Evolutionary conservation across 2,797 vertebrate genomes (phyloP), one percentile per base, ranked within the genome.

Genomic region (Apodemus agrarius): DNA sequence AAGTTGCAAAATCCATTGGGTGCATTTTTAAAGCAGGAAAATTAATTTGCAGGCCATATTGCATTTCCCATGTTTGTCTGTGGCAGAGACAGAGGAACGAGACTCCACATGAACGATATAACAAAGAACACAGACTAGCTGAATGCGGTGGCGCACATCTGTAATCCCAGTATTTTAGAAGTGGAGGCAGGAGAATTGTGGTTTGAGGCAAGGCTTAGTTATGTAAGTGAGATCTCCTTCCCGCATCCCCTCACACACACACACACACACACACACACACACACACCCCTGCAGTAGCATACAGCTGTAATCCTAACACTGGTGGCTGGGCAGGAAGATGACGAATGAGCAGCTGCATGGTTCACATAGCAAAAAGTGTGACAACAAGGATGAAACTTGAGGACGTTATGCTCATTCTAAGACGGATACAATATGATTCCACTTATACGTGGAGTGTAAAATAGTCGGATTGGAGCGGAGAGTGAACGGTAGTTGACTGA

Each of bases 41-140:
- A 21, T 69, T 57, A 93, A 37, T 72, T 72, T 81, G 22, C 22
- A 90, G 54, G 52, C 19, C 12, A 49, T 31, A 79, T 89, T 90
- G 57, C 6, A 94, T 81, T 78, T 86, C n/a, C 37, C 40, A 49
- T 96, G 72, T 91, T 72, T 96, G 52, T 91, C 54, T 94, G 46
- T 93, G 24, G 40, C 88, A 19, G 78, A 97, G 40, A 40, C 61
- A 88, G 43, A 59, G 80, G 46, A 74, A 82, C 43, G 59, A 94
- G 40, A 89, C 8, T 80, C 59, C 40, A 54, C 24, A 89, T 86
- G 90, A 91, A 40, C 8, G 54, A 29, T 83, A 89, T 83, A 94
- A 81, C 85, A 59, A 34, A 87, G 19, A 80, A 91, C 90, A 89
- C 54, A 69, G 37, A 72, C 37, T 34, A 86, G 57, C 67, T 8